A percentile compares a stretch with the other conserved stretches of the same genome.
Conservation (phyloP, 1,140 invertebrate genomes). For the Nylanderia fulva region DNA sequence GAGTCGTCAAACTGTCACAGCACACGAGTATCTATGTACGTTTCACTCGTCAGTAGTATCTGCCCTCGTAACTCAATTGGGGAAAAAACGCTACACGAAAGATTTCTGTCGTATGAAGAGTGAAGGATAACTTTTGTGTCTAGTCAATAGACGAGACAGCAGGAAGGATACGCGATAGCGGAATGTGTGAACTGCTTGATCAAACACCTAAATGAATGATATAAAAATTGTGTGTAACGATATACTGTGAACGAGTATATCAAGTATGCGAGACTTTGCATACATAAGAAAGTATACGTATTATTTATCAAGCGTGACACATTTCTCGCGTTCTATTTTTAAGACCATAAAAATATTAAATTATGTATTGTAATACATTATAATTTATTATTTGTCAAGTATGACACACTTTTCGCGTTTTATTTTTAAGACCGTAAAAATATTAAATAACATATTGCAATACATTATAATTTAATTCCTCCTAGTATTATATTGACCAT, state of each 20-base stretch:
- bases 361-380: not conserved
- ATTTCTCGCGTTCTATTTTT: not conserved
- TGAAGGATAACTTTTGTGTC: not conserved
- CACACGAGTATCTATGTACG: conserved; percentile 53
- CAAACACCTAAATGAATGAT: conserved; percentile 1
- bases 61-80: conserved; percentile 17
- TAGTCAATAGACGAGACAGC: conserved; percentile 30
- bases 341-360: conserved; percentile 17
- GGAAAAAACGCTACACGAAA: conserved; percentile 18
- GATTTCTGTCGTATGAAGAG: conserved; percentile 28
- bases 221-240: not conserved
- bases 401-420: not conserved
- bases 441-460: not conserved
- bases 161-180: conserved; percentile 32
- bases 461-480: not conserved
- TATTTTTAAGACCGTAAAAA: not conserved
- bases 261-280: not conserved
- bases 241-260: too few species aligned
- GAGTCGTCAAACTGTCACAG: conserved; percentile 71
- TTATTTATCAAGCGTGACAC: conserved; percentile 16
- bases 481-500: not conserved
- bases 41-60: conserved; percentile 66
- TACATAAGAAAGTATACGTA: not conserved
- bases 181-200: conserved; percentile 25
- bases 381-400: not conserved